Evolutionary conservation across 2,797 vertebrate genomes (phyloP), one percentile per base, ranked within the genome.

Genomic region (Dicrostonyx torquatus): DNA sequence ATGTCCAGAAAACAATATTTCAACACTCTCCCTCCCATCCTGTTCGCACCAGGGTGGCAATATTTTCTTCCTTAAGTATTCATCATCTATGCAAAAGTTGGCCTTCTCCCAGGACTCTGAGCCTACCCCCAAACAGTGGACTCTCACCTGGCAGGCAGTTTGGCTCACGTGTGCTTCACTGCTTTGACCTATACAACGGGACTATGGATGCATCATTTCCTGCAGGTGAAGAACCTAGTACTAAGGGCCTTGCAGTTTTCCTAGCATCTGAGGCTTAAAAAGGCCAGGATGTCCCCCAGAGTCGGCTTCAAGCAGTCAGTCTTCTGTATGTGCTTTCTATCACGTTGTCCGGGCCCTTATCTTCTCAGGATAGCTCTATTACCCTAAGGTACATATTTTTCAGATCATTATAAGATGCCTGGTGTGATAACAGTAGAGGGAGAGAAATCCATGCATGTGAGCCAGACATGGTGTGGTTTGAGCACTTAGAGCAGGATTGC

Each of bases 321-420:
- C n/a, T 79, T 87, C 73, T 64, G 31, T 91, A 78, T 93, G 80
- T 93, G 80, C 83, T 95, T 96, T 94, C 7, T 10, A 89, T 85
- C 53, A 5, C 66, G 12, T 80, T 0, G 40, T 75, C 88, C 90
- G 75, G 72, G 9, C 97, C 37, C 97, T 97, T 97, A 94, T 96
- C 90, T 94, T 95, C 97, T 68, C 84, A 89, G 79, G 72, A 43
- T 72, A 94, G 87, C 58, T 26, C 55, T 93, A 0, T 97, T 97
- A 91, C 87, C 92, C 68, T 89, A 94, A 97, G 93, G 92, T 95
- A 82, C 94, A 43, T 96, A 75, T 96, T 98, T 98, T 98, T 94
- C 89, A 93, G 85, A 92, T 97, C 95, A 95, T 98, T 98, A 96
- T 97, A 96, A 97, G 93, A 93, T 97, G 75, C 97, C 94, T 95